Evolutionary conservation across 2,888 invertebrate species (phyloP).

Genomic region (Ferrisia virgata): DNA sequence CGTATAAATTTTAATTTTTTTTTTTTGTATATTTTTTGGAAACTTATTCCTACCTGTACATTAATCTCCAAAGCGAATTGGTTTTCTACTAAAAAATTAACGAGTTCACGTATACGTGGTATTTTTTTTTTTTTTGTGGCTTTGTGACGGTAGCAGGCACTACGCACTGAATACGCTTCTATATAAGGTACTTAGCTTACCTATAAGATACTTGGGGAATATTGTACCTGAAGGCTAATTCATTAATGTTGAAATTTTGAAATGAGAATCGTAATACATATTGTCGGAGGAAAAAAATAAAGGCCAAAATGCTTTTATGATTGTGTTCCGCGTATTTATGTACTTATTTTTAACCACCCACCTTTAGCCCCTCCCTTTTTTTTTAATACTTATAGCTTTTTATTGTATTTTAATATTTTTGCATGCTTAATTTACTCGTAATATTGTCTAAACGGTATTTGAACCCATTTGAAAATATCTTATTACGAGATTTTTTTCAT

Average conservation of each 20-base stretch:
- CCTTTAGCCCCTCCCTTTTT: not conserved
- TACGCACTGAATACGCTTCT: not conserved
- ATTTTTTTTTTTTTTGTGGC: conserved; percentile 9
- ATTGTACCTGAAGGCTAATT: not conserved
- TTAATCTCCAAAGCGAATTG: not conserved
- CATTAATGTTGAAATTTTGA: conserved; percentile 16
- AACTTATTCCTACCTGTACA: not conserved
- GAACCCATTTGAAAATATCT: conserved; percentile 31
- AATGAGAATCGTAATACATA: not conserved
- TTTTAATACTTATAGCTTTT: not conserved
- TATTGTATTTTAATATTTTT: not conserved
- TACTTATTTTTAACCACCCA: not conserved
- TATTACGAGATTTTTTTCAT: conserved; percentile 43
- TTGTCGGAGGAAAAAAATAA: not conserved
- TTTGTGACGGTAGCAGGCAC: not conserved
- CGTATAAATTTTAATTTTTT: not conserved
- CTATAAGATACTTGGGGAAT: not conserved
- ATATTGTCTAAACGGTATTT: conserved; percentile 41
- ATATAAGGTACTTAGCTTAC: not conserved
- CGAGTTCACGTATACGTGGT: not conserved
- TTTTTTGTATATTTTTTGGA: not conserved
- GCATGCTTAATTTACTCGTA: not conserved
- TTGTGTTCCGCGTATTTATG: not conserved
- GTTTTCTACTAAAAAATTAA: not conserved
- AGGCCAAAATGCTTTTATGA: not conserved